Base-by-base conservation (phyloP, 2,113 vertebrate species). In the Triplophysa dalaica region DNA sequence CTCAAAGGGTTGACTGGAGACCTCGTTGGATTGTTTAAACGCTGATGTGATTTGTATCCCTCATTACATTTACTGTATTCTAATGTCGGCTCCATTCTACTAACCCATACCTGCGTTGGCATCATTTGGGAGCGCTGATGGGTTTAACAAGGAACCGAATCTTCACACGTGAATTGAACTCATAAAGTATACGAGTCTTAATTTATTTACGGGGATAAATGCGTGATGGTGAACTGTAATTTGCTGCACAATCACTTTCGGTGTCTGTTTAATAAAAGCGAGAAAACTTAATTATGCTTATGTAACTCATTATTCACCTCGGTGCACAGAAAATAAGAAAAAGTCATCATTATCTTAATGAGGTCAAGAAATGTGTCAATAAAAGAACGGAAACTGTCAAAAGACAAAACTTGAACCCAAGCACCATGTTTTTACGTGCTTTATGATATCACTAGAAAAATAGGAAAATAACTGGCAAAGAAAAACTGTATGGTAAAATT, bases 21-120 rank as follows among this genome's bases (percentile, higher is more conserved):
- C 65, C 63, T 33, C n/a, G 19, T 73, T 7, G 45, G 52, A 73
- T 81, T 74, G 58, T 80, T 72, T 80, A 80, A 80, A 54, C 41
- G 9, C 54, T 73, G 75, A 74, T 61, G 21, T 80, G 73, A 65
- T 77, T 54, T 61, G 65, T 69, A 41, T 72, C 64, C 56, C 77
- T 80, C 60, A 60, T 77, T 83, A 61, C 9, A 38, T 64, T 61
- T 66, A 56, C 43, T 54, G 33, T 50, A 50, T 52, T 67, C 52
- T 72, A 73, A 54, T 54, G 75, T 72, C 68, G 41, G 62, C 29
- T 29, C 38, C 17, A 7, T 72, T 62, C 19, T 26, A 52, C 56
- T 58, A 75, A 80, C 78, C 70, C 48, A 16, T 14, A 41, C 50
- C 56, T 58, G 38, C 65, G 24, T 24, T 45, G 43, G 60, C 45